Conservation (phyloP, 92 coral and sea anemone species). For the Bergia puertoricense region DNA sequence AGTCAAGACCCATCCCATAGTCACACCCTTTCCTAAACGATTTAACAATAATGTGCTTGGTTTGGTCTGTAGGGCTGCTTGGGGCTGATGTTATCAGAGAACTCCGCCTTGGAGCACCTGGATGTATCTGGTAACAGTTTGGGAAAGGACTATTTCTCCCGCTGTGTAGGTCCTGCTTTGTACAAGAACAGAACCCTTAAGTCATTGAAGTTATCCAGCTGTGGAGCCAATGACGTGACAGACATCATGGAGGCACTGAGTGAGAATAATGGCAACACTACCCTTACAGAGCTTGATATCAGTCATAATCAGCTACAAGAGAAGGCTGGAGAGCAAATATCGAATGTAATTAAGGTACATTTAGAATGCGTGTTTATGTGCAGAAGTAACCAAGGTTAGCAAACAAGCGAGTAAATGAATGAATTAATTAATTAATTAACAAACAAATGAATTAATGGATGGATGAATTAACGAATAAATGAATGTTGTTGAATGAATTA, state of each 20-base stretch:
- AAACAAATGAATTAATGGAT: background rate
- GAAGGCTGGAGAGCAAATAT: conserved; percentile 45
- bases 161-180: conserved; percentile 76
- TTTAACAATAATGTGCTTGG: background rate
- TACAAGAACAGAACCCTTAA: conserved; percentile 49
- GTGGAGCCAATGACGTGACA: conserved; percentile 67
- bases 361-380: background rate
- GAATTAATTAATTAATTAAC: too few relatives aligned
- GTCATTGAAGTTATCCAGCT: conserved; percentile 61
- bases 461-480: too few relatives aligned
- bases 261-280: conserved; percentile 29
- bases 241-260: conserved; percentile 58
- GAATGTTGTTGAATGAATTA: too few relatives aligned
- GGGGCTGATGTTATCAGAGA: conserved; percentile 58
- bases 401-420: too few relatives aligned
- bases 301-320: conserved; percentile 70
- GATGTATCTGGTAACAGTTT: conserved; percentile 73
- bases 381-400: too few relatives aligned
- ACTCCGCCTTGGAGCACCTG: conserved; percentile 56
- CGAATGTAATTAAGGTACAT: conserved; percentile 53
- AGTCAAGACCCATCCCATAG: too few relatives aligned
- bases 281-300: conserved; percentile 54
- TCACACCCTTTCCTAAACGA: too few relatives aligned
- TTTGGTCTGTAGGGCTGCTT: conserved; percentile 49
- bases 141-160: conserved; percentile 76